Percentiles rank a stretch among this genome's conserved stretches.
Evolutionary conservation across 1,140 invertebrate genomes (phyloP).

Genomic region (Drosophila subpulchrella): DNA sequence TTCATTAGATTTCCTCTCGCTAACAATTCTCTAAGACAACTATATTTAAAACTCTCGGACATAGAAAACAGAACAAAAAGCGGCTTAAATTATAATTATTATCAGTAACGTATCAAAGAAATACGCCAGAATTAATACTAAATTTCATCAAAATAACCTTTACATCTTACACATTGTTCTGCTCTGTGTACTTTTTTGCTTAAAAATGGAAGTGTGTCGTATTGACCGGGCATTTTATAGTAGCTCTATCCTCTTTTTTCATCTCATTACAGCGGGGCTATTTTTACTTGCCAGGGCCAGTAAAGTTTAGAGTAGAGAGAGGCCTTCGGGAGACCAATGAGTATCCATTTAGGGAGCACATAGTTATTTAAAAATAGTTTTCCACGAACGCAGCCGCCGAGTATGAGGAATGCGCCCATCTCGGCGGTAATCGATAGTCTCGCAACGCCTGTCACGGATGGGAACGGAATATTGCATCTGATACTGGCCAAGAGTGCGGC

Average conservation of each 20-base stretch:
- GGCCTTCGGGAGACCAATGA: constrained; percentile 38
- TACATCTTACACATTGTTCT: too few species aligned
- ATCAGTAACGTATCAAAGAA: too few species aligned
- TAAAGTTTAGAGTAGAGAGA: not conserved
- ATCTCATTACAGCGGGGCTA: constrained; percentile 40
- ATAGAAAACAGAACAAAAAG: too few species aligned
- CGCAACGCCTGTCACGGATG: constrained; percentile 74
- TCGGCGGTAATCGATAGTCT: constrained; percentile 67
- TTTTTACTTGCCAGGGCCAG: constrained; percentile 48
- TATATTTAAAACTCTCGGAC: too few species aligned
- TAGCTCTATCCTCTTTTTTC: not conserved
- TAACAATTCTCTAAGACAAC: too few species aligned
- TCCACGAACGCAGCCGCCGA: constrained; percentile 9
- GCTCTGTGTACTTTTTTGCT: too few species aligned
- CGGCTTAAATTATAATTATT: too few species aligned
- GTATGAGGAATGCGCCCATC: constrained; percentile 29
- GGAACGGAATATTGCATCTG: constrained; percentile 63
- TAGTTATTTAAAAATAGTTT: constrained; percentile 64
- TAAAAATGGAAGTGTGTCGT: too few species aligned
- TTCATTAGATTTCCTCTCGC: too few species aligned
- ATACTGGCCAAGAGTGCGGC: constrained; percentile 33
- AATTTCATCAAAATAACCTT: too few species aligned
- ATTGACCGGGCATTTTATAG: too few species aligned
- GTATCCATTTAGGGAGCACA: constrained; percentile 63
- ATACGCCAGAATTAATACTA: too few species aligned